Evolutionary conservation across 92 coral and sea anemone species (phyloP).

Genomic region (Phenganax subtilis): DNA sequence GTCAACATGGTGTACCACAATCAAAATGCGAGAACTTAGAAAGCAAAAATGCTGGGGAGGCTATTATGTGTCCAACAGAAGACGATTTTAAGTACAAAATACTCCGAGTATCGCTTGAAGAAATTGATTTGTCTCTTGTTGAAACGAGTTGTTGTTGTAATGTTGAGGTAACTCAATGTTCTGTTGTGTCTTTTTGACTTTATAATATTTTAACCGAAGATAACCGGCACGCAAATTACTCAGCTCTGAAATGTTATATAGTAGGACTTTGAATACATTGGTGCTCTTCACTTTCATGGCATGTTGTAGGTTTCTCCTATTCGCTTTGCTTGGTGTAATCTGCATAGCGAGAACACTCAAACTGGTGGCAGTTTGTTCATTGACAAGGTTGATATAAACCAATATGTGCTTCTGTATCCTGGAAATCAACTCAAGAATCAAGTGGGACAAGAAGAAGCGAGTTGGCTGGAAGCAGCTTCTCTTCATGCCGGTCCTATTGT

Average conservation of each 20-base stretch:
- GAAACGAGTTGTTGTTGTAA: constrained; percentile 91
- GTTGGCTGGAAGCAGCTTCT: constrained; percentile 88
- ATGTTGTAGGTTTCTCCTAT: constrained; percentile 65
- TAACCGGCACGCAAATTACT: too few species aligned
- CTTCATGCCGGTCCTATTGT: constrained; percentile 80
- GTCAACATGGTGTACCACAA: constrained; percentile 87
- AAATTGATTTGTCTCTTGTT: constrained; percentile 68
- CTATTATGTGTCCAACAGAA: constrained; percentile 70
- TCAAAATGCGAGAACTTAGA: constrained; percentile 55
- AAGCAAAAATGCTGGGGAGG: constrained; percentile 19
- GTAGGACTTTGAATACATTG: not conserved
- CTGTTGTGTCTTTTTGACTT: too few species aligned
- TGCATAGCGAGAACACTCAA: constrained; percentile 68
- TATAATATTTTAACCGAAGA: too few species aligned
- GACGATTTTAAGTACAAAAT: constrained; percentile 86
- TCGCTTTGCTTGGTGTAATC: constrained; percentile 83
- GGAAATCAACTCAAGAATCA: constrained; percentile 68
- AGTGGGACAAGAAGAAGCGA: constrained; percentile 65
- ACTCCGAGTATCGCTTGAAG: constrained; percentile 81
- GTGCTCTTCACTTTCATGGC: not conserved
- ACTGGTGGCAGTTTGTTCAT: constrained; percentile 73
- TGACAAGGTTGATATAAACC: constrained; percentile 75
- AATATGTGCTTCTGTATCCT: constrained; percentile 71
- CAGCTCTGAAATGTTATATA: not conserved
- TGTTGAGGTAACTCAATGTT: constrained; percentile 59